Percentiles rank a stretch among this genome's conserved stretches.
Evolutionary conservation across 2,888 invertebrate species (phyloP).

Genomic region (Leptopterna dolabrata): DNA sequence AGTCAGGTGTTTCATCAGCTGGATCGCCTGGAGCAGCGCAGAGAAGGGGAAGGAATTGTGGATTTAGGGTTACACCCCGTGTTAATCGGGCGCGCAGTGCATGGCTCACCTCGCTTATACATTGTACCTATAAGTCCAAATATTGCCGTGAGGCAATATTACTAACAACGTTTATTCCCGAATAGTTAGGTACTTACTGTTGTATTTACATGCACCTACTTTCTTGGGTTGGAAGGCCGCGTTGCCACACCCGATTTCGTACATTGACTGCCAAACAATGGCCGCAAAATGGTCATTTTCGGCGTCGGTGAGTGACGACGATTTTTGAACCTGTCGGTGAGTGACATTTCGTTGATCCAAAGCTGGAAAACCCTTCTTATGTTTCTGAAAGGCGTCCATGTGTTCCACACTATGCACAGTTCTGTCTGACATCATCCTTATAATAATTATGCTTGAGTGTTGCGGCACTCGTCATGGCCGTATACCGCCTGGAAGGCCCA

Average conservation of each 20-base stretch:
- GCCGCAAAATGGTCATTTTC: background rate
- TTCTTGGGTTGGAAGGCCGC: background rate
- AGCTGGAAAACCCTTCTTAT: background rate
- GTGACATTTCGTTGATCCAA: constrained; percentile 23
- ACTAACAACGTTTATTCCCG: background rate
- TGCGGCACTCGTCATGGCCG: background rate
- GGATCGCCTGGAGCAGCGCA: background rate
- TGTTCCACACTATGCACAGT: background rate
- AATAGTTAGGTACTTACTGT: no score
- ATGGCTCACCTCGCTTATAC: constrained; percentile 11
- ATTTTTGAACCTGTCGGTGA: background rate
- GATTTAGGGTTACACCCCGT: background rate
- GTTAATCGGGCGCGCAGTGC: background rate
- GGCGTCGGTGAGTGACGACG: background rate
- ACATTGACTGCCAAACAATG: constrained; percentile 17
- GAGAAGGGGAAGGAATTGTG: background rate
- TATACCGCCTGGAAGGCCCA: background rate
- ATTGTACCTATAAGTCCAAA: background rate
- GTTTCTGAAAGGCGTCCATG: background rate
- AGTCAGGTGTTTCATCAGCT: background rate
- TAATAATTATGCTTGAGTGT: background rate
- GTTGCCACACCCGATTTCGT: constrained; percentile 19
- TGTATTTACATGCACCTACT: background rate
- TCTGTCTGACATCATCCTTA: background rate
- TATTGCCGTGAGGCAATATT: constrained; percentile 39